Evolutionary conservation across 2,113 vertebrate genomes (phyloP).

Genomic region (Echinops telfairi): DNA sequence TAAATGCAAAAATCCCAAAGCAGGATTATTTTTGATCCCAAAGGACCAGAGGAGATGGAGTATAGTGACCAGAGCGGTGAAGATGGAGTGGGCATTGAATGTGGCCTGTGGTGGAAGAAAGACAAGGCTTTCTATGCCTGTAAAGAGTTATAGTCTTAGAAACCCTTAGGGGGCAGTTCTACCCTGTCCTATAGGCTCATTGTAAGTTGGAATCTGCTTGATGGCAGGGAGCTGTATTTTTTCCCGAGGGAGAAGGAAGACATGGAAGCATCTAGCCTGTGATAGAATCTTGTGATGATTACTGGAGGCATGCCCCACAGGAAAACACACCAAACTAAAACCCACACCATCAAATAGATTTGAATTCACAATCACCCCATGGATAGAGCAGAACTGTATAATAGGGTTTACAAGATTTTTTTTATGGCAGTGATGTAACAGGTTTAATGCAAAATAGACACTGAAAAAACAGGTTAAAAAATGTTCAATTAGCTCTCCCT

Average conservation of each 20-base stretch:
- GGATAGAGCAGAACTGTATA: background rate
- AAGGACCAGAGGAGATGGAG: background rate
- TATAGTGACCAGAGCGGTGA: background rate
- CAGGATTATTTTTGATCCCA: background rate
- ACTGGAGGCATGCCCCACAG: no score
- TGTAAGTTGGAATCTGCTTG: no score
- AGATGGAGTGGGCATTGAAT: background rate
- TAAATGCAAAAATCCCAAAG: background rate
- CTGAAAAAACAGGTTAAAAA: slow-evolving; percentile 77
- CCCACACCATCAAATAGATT: no score
- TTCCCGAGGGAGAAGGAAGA: background rate
- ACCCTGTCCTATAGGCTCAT: no score
- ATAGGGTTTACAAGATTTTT: slow-evolving; percentile 39
- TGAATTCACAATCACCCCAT: no score
- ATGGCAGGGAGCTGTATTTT: background rate
- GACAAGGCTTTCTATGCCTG: background rate
- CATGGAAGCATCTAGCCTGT: background rate
- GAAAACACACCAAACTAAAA: background rate
- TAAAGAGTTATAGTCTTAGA: no score
- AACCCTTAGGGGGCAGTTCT: no score
- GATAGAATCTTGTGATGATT: background rate
- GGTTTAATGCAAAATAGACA: slow-evolving; percentile 86
- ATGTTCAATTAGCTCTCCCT: slow-evolving; percentile 68
- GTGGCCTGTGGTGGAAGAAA: no score
- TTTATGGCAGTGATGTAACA: slow-evolving; percentile 76